A percentile compares a stretch with the other conserved stretches of the same genome.
Evolutionary conservation across 2,888 invertebrate genomes (phyloP).

Genomic region (Elegia similella): DNA sequence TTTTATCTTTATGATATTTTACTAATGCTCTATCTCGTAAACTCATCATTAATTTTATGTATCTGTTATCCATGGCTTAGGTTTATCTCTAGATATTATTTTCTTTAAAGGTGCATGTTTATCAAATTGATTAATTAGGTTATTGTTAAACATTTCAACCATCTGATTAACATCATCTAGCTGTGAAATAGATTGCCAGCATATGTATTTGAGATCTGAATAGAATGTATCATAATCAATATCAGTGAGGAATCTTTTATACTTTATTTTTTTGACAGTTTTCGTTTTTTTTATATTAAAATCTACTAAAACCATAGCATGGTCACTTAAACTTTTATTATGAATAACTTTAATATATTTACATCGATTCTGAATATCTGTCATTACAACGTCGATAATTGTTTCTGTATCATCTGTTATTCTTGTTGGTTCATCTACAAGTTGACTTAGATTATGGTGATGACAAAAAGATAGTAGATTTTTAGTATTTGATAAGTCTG

Average conservation of each 20-base stretch:
- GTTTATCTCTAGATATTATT: constrained; percentile 13
- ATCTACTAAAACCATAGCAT: constrained; percentile 16
- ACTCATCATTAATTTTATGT: constrained; percentile 26
- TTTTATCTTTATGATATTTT: constrained; percentile 15
- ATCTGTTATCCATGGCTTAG: constrained; percentile 26
- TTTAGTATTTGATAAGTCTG: constrained; percentile 5
- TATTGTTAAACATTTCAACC: constrained; percentile 20
- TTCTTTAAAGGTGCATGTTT: constrained; percentile 23
- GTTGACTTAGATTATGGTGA: constrained; percentile 20
- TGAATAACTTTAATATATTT: neutral
- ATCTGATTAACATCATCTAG: constrained; percentile 13
- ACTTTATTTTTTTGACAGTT: neutral
- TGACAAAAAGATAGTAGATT: constrained; percentile 13
- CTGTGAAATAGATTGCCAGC: neutral
- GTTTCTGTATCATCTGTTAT: constrained; percentile 19
- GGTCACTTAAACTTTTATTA: constrained; percentile 19
- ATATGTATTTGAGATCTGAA: constrained; percentile 1
- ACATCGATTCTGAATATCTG: too few relatives aligned
- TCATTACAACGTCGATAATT: constrained; percentile 22
- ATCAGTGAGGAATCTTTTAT: neutral
- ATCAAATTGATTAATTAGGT: constrained; percentile 21
- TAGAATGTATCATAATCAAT: constrained; percentile 3
- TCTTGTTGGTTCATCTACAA: constrained; percentile 23
- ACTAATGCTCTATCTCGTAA: constrained; percentile 21
- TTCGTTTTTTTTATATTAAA: constrained; percentile 16